Percentiles rank a stretch among this genome's conserved stretches.
phyloP scores from a whole-genome alignment of 2,888 invertebrate genomes.

The Dryococelus australis region DNA sequence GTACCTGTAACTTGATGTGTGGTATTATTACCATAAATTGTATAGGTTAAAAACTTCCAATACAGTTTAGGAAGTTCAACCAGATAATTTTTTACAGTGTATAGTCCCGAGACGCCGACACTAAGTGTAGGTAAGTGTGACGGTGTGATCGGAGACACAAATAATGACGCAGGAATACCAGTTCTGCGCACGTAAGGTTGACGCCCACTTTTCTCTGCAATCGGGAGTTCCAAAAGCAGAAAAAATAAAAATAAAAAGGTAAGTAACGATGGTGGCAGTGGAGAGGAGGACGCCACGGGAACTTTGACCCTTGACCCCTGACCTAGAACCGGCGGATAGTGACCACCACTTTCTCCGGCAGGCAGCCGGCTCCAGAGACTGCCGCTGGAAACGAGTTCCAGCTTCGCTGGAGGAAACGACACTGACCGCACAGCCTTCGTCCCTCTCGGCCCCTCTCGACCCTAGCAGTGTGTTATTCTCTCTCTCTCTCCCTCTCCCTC shows the following conservation, averaged over 20 bases:
- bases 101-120: too few species aligned
- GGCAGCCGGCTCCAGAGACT: not conserved
- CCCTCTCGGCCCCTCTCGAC: not conserved
- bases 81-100: too few species aligned
- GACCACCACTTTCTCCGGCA: slow-evolving; percentile 1
- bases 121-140: not conserved
- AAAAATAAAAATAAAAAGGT: not conserved
- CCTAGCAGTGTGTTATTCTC: not conserved
- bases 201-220: not conserved
- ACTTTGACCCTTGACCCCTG: slow-evolving; percentile 8
- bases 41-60: too few species aligned
- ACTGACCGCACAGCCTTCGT: slow-evolving; percentile 1
- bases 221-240: not conserved
- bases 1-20: too few species aligned
- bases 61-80: too few species aligned
- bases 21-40: too few species aligned
- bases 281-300: not conserved
- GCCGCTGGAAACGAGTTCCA: not conserved
- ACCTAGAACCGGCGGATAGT: not conserved
- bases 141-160: not conserved
- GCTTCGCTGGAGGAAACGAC: not conserved
- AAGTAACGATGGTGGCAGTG: not conserved
- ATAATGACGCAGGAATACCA: not conserved
- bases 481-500: not conserved
- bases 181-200: not conserved